Evolutionary conservation across 2,888 invertebrate genomes (phyloP).

Genomic region (Drosophila meridionalis): DNA sequence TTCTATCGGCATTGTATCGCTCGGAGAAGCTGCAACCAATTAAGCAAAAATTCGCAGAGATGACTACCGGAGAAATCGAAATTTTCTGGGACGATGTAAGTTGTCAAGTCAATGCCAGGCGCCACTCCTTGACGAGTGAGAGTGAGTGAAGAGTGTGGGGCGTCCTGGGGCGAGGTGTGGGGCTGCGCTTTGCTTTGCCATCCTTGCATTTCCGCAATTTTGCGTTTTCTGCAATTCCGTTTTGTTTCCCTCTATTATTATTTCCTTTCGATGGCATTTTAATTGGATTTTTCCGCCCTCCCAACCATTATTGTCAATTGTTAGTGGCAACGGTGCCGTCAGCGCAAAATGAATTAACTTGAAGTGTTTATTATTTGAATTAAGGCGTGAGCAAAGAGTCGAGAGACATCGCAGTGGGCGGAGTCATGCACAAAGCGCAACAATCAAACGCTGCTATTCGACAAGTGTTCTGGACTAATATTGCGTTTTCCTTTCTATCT

Average conservation of each 20-base stretch:
- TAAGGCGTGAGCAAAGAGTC: conserved; percentile 55
- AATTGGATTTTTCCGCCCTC: conserved; percentile 84
- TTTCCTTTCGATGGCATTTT: conserved; percentile 84
- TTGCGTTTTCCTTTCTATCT: conserved; percentile 21
- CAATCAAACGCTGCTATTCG: conserved; percentile 61
- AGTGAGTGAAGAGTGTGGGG: neutral
- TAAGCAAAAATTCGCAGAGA: conserved; percentile 93
- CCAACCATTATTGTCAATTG: conserved; percentile 82
- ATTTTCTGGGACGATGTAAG: conserved; percentile 83
- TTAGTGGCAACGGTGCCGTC: conserved; percentile 58
- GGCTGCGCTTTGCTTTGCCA: conserved; percentile 15
- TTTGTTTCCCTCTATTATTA: conserved; percentile 83
- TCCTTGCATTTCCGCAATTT: conserved; percentile 76
- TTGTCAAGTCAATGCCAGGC: conserved; percentile 34
- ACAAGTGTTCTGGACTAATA: conserved; percentile 53
- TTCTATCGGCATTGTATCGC: conserved; percentile 89
- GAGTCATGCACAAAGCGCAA: conserved; percentile 45
- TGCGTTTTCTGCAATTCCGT: conserved; percentile 72
- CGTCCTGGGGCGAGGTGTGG: conserved; percentile 10
- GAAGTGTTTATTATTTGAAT: conserved; percentile 84
- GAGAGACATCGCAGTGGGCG: conserved; percentile 13
- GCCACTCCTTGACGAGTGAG: neutral
- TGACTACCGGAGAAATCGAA: conserved; percentile 91
- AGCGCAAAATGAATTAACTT: conserved; percentile 83
- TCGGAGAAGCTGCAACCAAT: conserved; percentile 90